phyloP scores from a whole-genome alignment of 2,888 invertebrate species.

The Apeira syringaria region DNA sequence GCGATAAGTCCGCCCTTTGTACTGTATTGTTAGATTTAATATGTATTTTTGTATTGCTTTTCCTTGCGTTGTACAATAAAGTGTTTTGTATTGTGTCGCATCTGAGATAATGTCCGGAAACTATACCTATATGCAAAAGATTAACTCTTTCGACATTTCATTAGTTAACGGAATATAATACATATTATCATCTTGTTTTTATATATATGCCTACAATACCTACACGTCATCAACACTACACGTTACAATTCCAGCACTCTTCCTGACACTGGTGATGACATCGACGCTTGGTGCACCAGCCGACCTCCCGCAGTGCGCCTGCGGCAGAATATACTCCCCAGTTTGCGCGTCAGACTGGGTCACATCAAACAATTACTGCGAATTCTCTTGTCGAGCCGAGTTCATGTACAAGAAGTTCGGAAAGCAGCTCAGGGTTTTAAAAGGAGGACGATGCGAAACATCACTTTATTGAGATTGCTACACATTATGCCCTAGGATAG shows the following conservation, averaged over 20 bases:
- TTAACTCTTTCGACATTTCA: too few species aligned
- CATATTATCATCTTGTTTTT: too few species aligned
- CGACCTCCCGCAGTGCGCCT: slow-evolving; percentile 51
- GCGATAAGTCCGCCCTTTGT: too few species aligned
- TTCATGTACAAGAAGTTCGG: slow-evolving; percentile 23
- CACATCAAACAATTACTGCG: slow-evolving; percentile 66
- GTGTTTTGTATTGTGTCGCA: too few species aligned
- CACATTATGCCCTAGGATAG: background rate
- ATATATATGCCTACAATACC: too few species aligned
- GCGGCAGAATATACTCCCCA: slow-evolving; percentile 62
- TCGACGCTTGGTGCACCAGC: slow-evolving; percentile 10
- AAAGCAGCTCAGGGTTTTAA: slow-evolving; percentile 27
- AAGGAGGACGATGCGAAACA: slow-evolving; percentile 36
- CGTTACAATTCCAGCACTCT: slow-evolving; percentile 39
- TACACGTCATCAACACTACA: background rate
- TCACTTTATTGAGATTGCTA: slow-evolving; percentile 3
- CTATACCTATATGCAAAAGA: too few species aligned
- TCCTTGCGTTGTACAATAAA: too few species aligned
- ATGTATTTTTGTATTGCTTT: too few species aligned
- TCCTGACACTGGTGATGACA: slow-evolving; percentile 42
- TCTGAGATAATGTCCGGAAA: too few species aligned
- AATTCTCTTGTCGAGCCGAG: slow-evolving; percentile 55
- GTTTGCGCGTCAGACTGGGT: slow-evolving; percentile 63
- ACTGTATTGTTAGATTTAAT: too few species aligned
- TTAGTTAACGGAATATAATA: too few species aligned